Evolutionary conservation across 2,797 vertebrate species (phyloP), one percentile per base, ranked within the genome.

Genomic region (Betta splendens): DNA sequence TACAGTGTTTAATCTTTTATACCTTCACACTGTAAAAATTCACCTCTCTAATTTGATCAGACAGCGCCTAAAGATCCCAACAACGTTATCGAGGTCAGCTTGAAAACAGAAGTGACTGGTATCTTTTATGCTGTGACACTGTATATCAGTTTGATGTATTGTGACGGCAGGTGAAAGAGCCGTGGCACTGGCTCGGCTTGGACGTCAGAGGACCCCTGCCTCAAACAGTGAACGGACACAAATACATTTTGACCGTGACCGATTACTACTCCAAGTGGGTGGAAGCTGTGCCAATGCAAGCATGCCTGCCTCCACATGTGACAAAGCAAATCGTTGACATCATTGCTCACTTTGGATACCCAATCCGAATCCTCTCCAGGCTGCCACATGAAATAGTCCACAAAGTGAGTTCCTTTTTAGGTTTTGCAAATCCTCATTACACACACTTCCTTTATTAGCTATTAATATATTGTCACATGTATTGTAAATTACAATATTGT

Each of bases 151-250:
- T 8, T 35, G 20, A 25, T 47, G 7, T 23, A 1, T 2, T 26
- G 15, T 50, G 45, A 1, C 1, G 50, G 35, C 65, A 92, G 91
- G 87, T 92, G 64, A 81, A 55, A 0, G 87, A 85, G 54, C 51
- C 88, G 9, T 92, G 89, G 91, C 74, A 91, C 66, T 92, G 91
- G 90, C 80, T 92, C 0, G 85, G 81, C 6, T 68, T 92, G 75
- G 90, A 92, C 20, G 63, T 92, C 38, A 78, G 88, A 9, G 90
- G 90, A 1, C 89, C 89, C 2, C 69, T 91, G 42, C 83, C 87
- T 1, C 42, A 50, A 18, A 90, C 90, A 0, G 35, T 23, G 15
- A 88, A 75, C 4, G 77, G 77, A 35, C 73, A 88, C 83, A 78
- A 59, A 40, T 91, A 85, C 71, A 47, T 91, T n/a, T 18, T 91